Percentiles rank a stretch among this genome's conserved stretches.
Evolutionary conservation across 2,888 invertebrate species (phyloP).

Genomic region (Nomada flava): DNA sequence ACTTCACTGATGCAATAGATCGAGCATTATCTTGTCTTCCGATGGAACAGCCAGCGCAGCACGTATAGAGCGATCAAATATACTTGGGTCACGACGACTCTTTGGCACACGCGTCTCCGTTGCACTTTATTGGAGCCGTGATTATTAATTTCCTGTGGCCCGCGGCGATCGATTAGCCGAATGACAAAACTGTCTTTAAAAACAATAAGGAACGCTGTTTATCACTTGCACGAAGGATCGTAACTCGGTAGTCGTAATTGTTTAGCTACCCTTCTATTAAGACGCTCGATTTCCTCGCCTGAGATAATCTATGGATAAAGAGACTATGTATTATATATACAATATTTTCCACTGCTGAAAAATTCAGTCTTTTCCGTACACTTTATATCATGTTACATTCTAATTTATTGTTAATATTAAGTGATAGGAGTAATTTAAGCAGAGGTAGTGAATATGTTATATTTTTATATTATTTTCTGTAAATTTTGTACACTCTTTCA

Average conservation of each 20-base stretch:
- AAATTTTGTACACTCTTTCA: too few species aligned
- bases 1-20: slow-evolving; percentile 67
- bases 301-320: too few species aligned
- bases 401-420: too few species aligned
- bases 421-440: too few species aligned
- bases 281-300: background rate
- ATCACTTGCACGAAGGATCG: background rate
- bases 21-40: slow-evolving; percentile 67
- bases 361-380: too few species aligned
- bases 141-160: slow-evolving; percentile 22
- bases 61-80: slow-evolving; percentile 65
- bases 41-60: slow-evolving; percentile 43
- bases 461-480: too few species aligned
- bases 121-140: slow-evolving; percentile 6
- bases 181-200: slow-evolving; percentile 21
- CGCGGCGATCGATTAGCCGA: background rate
- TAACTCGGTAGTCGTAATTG: background rate
- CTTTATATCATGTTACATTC: too few species aligned
- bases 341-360: too few species aligned
- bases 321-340: too few species aligned
- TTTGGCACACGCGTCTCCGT: slow-evolving; percentile 10
- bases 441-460: too few species aligned
- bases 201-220: slow-evolving; percentile 17
- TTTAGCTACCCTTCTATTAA: background rate
- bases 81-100: slow-evolving; percentile 59